Base-by-base conservation (phyloP, 2,888 invertebrate species). In the Apamea sordens region DNA sequence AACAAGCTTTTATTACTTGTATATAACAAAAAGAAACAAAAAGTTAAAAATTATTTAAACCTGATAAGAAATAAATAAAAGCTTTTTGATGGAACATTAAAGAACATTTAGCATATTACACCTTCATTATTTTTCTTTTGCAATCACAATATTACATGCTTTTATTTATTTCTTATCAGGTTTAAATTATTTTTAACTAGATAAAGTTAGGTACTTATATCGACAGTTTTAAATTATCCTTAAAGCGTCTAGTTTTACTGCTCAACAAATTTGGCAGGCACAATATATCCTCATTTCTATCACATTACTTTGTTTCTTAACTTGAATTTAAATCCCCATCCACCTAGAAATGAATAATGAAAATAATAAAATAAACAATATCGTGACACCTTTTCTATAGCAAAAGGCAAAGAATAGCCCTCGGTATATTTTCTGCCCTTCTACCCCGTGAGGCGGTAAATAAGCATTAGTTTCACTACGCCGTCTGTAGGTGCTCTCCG, bases 381-480 rank as follows among this genome's bases (percentile, higher is more conserved):
- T 76, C 69, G 28, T 64, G 67, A 56, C 41, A 67, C 59, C 56
- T 80, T 86, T 83, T 70, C 75, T 74, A 63, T 61, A 44, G 18
- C 47, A 41, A 50, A 72, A 68, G 36, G 74, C 64, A 65, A 82
- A 87, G 70, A 79, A 85, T 85, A 81, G 76, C 72, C 69, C 8
- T 56, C 50, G 70, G 80, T 80, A 80, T 86, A 84, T 85, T 85
- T 84, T 77, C 84, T 79, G 75, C 73, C 76, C 70, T 80, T 85
- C 73, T 78, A 80, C 83, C 80, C 80, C 73, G 77, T 72, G 78
- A 80, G 73, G 84, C 84, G 76, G 73, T 91, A 90, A 91, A 91
- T 86, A 87, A 86, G 79, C 83, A 91, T 91, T 91, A 91, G 82
- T 85, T 86, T 84, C 73, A 47, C 63, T 70, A 70, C 73, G 63